Conservation (phyloP, 2,797 vertebrate genomes). For the Pygocentrus nattereri region DNA sequence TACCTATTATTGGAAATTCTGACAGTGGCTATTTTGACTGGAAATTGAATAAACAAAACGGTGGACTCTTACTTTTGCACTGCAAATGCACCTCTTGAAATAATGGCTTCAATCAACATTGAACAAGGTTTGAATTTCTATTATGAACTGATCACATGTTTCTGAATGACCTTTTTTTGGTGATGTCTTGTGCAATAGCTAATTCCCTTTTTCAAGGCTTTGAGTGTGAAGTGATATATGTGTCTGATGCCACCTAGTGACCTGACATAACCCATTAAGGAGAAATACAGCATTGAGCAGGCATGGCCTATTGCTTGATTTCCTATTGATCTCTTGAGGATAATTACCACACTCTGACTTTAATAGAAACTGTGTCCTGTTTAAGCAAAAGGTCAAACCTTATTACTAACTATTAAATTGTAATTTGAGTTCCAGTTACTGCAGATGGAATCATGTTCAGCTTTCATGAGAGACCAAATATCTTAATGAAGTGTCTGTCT, state of each 20-base stretch:
- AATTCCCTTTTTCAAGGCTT: background rate
- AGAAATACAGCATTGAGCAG: background rate
- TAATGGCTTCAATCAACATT: background rate
- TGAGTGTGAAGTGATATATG: background rate
- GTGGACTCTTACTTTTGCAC: no score
- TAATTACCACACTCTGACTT: background rate
- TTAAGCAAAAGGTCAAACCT: background rate
- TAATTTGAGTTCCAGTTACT: background rate
- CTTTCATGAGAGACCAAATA: slow-evolving; percentile 4
- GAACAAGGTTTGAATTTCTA: background rate
- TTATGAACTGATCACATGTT: background rate
- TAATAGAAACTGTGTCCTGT: background rate
- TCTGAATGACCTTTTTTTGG: background rate
- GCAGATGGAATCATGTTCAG: background rate
- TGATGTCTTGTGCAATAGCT: background rate
- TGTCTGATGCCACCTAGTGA: slow-evolving; percentile 63
- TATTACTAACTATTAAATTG: background rate
- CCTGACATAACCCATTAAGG: background rate
- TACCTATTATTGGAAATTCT: no score
- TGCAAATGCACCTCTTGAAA: background rate
- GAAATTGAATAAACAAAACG: no score
- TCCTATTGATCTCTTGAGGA: background rate
- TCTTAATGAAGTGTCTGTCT: slow-evolving; percentile 7
- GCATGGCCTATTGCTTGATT: background rate
- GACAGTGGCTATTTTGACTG: no score